Base-by-base conservation (phyloP, 2,797 vertebrate genomes). In the Clarias platycephalus region DNA sequence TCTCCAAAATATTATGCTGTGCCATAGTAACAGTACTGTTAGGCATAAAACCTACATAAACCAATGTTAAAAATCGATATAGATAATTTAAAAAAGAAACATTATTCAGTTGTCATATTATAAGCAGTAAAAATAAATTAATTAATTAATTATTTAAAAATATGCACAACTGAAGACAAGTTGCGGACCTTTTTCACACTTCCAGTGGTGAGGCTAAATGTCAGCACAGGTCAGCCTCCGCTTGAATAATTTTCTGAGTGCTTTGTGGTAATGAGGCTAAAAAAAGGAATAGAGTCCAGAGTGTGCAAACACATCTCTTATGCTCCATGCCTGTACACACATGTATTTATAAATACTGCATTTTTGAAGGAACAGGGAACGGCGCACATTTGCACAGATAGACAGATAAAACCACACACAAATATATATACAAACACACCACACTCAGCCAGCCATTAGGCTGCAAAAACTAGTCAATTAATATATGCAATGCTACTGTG, bases 261-360 rank as follows among this genome's bases (percentile, higher is more conserved):
- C 26, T 83, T 44, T 77, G 67, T 60, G 80, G 60, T 67, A 63
- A 86, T 84, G 40, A 81, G 74, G 82, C 60, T 53, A 63, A 34
- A 60, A 81, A 60, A 76, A 31, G 28, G 22, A 76, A 18, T 34
- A 58, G 26, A 58, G 28, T 26, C 74, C 28, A 34, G 53, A 5
- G 74, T 57, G 53, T 5, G 26, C 53, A 76, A 76, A 76, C 74
- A 76, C 28, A 58, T 76, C 18, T 58, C 53, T 76, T 34, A 31
- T 28, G 49, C 5, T 58, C 26, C 28, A 31, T 57, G 18, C 26
- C 28, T 58, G 72, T 28, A 76, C 16, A 57, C 72, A 75, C 26
- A 55, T 3, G 0, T 4, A 55, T 76, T 76, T 57, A 58, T 76
- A 58, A 57, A 58, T 76, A 76, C 34, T 58, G 53, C 28, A 76